These are phyloP conservation scores for Lingula anatina DNA, from an alignment of 2,888 invertebrate species.

Conservation along the genomic window DNA sequence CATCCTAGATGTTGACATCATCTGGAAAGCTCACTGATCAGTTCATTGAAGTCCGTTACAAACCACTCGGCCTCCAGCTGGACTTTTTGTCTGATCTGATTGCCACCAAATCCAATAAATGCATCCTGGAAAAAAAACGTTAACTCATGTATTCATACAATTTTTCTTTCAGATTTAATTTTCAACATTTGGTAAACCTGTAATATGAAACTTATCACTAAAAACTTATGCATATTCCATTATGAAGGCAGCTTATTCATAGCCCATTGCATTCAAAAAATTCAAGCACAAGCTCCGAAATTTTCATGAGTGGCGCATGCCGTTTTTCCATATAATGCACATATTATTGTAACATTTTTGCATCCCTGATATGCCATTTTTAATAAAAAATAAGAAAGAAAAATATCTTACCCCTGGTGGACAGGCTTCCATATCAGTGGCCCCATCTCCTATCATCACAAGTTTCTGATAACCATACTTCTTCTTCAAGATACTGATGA, in stretches of 20 bases:
- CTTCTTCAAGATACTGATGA: slow-evolving; percentile 73
- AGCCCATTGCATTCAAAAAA: no score
- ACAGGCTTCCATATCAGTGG: slow-evolving; percentile 90
- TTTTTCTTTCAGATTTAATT: no score
- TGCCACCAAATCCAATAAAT: slow-evolving; percentile 84
- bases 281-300: neutral
- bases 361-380: no score
- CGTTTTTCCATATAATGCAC: no score
- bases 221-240: no score
- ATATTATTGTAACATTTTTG: no score
- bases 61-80: slow-evolving; percentile 79
- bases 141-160: no score
- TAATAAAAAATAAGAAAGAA: no score
- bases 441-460: slow-evolving; percentile 94
- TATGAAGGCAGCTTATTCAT: no score
- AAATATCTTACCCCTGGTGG: slow-evolving; percentile 57
- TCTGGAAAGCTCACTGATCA: slow-evolving; percentile 55
- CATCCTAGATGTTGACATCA: no score
- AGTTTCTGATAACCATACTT: slow-evolving; percentile 66
- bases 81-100: slow-evolving; percentile 80
- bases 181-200: neutral
- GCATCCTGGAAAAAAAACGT: slow-evolving; percentile 50
- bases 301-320: no score
- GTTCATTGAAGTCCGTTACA: slow-evolving; percentile 80
- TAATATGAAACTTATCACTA: no score